Percentiles rank a stretch among this genome's conserved stretches.
phyloP scores from a whole-genome alignment of 1,140 invertebrate species.

The Euwallacea fornicatus region DNA sequence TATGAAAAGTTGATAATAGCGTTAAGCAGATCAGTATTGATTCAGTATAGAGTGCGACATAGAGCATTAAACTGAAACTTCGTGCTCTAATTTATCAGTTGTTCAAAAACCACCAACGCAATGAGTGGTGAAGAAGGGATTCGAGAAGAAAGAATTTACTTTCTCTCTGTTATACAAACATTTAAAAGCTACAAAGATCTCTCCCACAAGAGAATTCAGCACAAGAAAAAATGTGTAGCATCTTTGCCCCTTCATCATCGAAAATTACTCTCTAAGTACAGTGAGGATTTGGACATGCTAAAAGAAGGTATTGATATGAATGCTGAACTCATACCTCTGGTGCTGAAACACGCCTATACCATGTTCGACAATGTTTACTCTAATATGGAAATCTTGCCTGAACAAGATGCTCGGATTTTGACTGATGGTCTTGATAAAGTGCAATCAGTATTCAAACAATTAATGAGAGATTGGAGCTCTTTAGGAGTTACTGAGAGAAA shows the following conservation, averaged over 20 bases:
- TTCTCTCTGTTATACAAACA: constrained; percentile 74
- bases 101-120: neutral
- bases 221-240: constrained; percentile 73
- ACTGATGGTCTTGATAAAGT: constrained; percentile 73
- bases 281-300: constrained; percentile 72
- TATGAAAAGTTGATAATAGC: too few relatives aligned
- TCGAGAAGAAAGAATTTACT: constrained; percentile 69
- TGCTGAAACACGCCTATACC: constrained; percentile 77
- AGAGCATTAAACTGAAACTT: too few relatives aligned
- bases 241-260: constrained; percentile 77
- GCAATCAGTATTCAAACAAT: constrained; percentile 90
- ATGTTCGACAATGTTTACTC: constrained; percentile 78
- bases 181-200: constrained; percentile 71
- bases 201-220: constrained; percentile 66
- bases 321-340: constrained; percentile 78
- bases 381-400: constrained; percentile 45
- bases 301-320: constrained; percentile 83
- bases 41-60: too few relatives aligned
- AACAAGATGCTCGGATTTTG: constrained; percentile 47
- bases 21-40: too few relatives aligned
- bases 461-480: constrained; percentile 93
- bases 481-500: constrained; percentile 80
- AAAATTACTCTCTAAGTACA: constrained; percentile 73
- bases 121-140: constrained; percentile 44
- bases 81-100: too few relatives aligned